These are phyloP conservation scores for Oscarella lobularis DNA, from an alignment of 37 sponge, comb jelly and placozoan species.

Conservation along the genomic window DNA sequence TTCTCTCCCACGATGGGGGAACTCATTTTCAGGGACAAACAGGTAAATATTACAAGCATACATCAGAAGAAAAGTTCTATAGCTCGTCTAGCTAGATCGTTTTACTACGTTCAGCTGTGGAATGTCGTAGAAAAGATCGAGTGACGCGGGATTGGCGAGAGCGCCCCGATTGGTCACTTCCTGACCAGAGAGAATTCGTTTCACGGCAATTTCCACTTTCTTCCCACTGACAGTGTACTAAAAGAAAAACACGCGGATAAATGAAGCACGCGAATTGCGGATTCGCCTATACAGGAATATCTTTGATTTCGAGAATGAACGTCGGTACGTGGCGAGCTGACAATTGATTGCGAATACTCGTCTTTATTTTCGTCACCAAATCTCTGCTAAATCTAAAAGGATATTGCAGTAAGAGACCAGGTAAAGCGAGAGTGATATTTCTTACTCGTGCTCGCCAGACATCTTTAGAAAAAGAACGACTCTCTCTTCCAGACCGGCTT, in stretches of 20 bases:
- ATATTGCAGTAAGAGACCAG: not conserved
- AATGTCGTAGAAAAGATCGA: conserved; percentile 76
- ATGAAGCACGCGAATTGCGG: not conserved
- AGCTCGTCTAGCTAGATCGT: too few species aligned
- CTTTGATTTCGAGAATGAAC: conserved; percentile 60
- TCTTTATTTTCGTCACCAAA: conserved; percentile 39
- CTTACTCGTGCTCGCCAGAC: conserved; percentile 42
- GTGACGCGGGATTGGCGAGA: conserved; percentile 75
- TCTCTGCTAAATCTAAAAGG: conserved; percentile 47
- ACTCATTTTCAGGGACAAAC: too few species aligned
- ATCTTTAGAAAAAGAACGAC: conserved; percentile 93
- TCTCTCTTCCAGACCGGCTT: conserved; percentile 76
- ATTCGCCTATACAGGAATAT: conserved; percentile 73
- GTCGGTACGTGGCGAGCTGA: conserved; percentile 89
- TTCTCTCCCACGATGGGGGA: too few species aligned
- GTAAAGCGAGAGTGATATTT: not conserved
- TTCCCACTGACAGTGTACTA: conserved; percentile 91
- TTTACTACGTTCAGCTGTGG: conserved; percentile 10
- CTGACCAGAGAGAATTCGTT: conserved; percentile 80
- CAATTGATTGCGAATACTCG: conserved; percentile 56
- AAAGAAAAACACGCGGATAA: not conserved
- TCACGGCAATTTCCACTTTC: conserved; percentile 98
- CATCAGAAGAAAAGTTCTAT: too few species aligned
- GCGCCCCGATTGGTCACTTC: conserved; percentile 56
- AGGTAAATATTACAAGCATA: too few species aligned